Evolutionary conservation across 2,113 vertebrate genomes (phyloP), one percentile per base, ranked within the genome.

Genomic region (Myiagra hebetior): DNA sequence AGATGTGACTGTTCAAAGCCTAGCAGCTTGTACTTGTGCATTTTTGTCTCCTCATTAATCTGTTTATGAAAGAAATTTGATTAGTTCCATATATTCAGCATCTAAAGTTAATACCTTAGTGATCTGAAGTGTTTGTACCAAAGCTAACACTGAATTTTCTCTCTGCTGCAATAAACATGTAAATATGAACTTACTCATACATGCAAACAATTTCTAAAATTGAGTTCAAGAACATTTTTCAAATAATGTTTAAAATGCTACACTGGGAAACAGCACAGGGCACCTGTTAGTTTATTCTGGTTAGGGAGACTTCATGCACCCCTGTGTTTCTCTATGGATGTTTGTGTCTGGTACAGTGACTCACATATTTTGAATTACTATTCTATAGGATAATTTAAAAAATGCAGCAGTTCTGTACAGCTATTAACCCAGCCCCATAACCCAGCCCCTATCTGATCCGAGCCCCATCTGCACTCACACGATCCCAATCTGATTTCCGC

Each of bases 1-100:
- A 78, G 62, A 89, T 87, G 52, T 60, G 73, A 64, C 64, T 93
- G 52, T 60, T 95, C 76, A 92, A 95, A 96, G 73, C 62, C 57
- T 81, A 80, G 60, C 31, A 93, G 64, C 73, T 89, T 60, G n/a
- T 62, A 82, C 53, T 91, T 28, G 60, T 41, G 73, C 68, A 89
- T 95, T 94, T 96, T 91, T 87, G 83, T 75, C 73, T 91, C 69
- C 65, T 96, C 69, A 91, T 94, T 94, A 94, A 96, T 96, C 80
- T 96, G 57, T 91, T 96, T 87, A 87, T 93, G 92, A 94, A 96
- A 93, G 46, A 23, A 13, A 13, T 91, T 94, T 95, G 92, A 91
- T 94, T 92, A 87, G 44, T 95, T 96, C 72, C 83, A 87, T 86
- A 75, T 81, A 94, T 88, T 88, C 65, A 78, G 49, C 72, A 84